Conservation (phyloP, 2,113 vertebrate species). For the Seriola quinqueradiata region DNA sequence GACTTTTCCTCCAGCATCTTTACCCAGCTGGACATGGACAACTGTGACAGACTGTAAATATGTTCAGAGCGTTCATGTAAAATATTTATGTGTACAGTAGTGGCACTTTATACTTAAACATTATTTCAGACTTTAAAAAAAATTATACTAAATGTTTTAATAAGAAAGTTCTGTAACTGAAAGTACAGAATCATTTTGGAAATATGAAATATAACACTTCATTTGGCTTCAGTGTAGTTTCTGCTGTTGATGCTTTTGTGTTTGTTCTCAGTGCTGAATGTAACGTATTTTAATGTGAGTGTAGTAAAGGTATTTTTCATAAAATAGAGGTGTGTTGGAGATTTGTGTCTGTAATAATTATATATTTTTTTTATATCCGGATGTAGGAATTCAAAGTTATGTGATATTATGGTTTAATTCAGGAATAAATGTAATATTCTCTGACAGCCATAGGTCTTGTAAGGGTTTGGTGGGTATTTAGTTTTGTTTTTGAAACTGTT, state of each 20-base stretch:
- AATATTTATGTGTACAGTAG: constrained; percentile 39
- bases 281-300: constrained; percentile 26
- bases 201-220: not conserved
- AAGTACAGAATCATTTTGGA: constrained; percentile 6
- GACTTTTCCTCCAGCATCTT: not conserved
- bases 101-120: constrained; percentile 51
- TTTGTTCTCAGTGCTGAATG: constrained; percentile 53
- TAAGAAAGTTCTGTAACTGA: constrained; percentile 11
- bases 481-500: too few relatives aligned
- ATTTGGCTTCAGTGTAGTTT: constrained; percentile 33
- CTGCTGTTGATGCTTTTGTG: constrained; percentile 43
- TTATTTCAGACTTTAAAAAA: constrained; percentile 10
- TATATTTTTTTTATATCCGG: not conserved
- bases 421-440: not conserved
- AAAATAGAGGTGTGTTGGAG: not conserved
- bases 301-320: constrained; percentile 63
- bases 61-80: not conserved
- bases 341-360: not conserved
- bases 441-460: too few relatives aligned
- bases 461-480: too few relatives aligned
- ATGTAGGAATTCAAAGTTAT: not conserved
- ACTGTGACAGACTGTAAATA: constrained; percentile 41
- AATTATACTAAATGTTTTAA: constrained; percentile 17
- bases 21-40: constrained; percentile 2
- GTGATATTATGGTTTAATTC: not conserved